phyloP scores from a whole-genome alignment of 1,140 invertebrate species.

The Heterodera schachtii region DNA sequence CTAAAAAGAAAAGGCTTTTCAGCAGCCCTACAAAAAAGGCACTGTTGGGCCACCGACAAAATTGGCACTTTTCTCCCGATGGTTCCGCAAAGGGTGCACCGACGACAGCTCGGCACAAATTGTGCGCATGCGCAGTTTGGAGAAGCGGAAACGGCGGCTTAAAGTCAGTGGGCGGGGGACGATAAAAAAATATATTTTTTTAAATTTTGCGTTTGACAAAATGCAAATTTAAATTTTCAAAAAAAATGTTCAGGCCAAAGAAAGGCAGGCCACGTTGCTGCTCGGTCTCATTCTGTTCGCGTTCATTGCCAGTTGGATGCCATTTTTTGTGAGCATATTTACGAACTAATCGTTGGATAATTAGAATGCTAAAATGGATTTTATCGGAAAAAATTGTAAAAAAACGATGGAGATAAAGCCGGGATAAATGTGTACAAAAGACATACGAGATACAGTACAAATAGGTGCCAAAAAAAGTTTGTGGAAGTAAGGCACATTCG shows the following conservation, averaged over 20 bases:
- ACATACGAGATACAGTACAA: too few relatives aligned
- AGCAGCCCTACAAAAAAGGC: not conserved
- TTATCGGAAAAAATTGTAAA: too few relatives aligned
- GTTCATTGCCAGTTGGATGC: constrained; percentile 97
- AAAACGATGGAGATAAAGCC: too few relatives aligned
- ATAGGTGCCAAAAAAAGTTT: too few relatives aligned
- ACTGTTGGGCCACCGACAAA: not conserved
- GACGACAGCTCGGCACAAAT: constrained; percentile 4
- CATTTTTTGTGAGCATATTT: constrained; percentile 80
- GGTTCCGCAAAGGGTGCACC: constrained; percentile 18
- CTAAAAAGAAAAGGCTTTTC: too few relatives aligned
- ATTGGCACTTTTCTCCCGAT: not conserved
- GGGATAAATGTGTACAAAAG: too few relatives aligned
- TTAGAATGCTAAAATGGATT: too few relatives aligned
- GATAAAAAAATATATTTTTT: not conserved
- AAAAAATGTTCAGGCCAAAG: constrained; percentile 71
- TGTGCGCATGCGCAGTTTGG: constrained; percentile 49
- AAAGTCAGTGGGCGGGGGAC: constrained; percentile 74
- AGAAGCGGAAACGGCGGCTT: constrained; percentile 76
- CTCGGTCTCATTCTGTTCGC: constrained; percentile 97
- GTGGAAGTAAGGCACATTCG: too few relatives aligned
- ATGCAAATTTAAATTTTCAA: too few relatives aligned
- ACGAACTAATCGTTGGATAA: too few relatives aligned
- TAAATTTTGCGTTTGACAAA: too few relatives aligned
- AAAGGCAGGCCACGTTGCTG: constrained; percentile 92